Evolutionary conservation across 2,113 vertebrate genomes (phyloP), one percentile per base, ranked within the genome.

Genomic region (Eleginops maclovinus): DNA sequence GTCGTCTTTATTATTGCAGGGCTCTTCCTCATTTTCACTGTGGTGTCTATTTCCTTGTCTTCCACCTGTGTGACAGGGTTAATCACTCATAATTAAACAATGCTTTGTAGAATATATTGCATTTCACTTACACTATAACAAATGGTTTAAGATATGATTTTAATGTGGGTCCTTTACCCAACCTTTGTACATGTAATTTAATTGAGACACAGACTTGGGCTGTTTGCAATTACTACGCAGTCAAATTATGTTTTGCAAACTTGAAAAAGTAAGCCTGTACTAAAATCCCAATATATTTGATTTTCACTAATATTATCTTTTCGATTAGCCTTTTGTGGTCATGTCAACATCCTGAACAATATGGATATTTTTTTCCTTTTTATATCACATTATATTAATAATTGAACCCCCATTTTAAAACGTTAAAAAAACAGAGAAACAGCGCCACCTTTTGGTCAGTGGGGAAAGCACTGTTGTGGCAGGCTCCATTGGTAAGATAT

Each of bases 361-460:
- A 16, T 15, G 6, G 13, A 4, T 24, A 21, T 47, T 2, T 21
- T n/a, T 16, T 58, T 58, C 2, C 4, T 17, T 53, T 21, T 12
- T 9, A 16, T 43, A 53, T 54, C 31, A n/a, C n/a, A n/a, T n/a
- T n/a, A n/a, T n/a, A n/a, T n/a, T n/a, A n/a, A n/a, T n/a, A n/a
- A n/a, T n/a, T n/a, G n/a, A n/a, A n/a, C n/a, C n/a, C n/a, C n/a
- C n/a, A n/a, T n/a, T 5, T 15, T 44, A 0, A 51, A 41, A 12
- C 3, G 17, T 46, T 13, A 12, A 10, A 41, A 10, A 41, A 41
- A 21, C 1, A 17, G 41, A 15, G 9, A 40, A 81, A 50, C 56
- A 54, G 60, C 55, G 36, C 81, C 84, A 91, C 87, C 92, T 92
- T 28, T 0, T 73, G 89, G 77, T 59, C 46, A 12, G 41, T 7